Conservation (phyloP, 2,797 vertebrate species). For the Xiphorhynchus erythropygius region DNA sequence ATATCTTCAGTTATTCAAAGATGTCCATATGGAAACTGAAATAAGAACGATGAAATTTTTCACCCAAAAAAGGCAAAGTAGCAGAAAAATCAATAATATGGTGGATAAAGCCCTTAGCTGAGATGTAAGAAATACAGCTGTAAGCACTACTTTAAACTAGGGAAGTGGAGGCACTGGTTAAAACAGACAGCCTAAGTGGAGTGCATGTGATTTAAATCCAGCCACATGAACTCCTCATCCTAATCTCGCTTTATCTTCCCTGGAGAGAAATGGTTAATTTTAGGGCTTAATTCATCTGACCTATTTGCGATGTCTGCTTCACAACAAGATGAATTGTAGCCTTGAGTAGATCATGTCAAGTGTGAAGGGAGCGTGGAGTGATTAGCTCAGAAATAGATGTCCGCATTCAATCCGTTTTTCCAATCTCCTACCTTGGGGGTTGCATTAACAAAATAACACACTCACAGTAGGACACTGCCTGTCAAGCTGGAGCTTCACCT, state of each 20-base stretch:
- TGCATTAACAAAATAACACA: neutral
- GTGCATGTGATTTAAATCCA: neutral
- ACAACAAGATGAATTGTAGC: conserved; percentile 33
- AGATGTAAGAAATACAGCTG: neutral
- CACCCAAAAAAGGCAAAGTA: neutral
- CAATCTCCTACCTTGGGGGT: neutral
- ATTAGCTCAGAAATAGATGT: conserved; percentile 47
- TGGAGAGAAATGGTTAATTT: conserved; percentile 49
- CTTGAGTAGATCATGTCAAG: conserved; percentile 38
- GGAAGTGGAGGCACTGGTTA: neutral
- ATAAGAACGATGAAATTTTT: neutral
- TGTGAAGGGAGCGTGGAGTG: conserved; percentile 24
- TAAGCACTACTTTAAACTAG: neutral
- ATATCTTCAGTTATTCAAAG: neutral
- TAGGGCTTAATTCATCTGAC: conserved; percentile 54
- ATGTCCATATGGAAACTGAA: conserved; percentile 15
- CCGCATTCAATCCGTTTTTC: neutral
- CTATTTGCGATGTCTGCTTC: conserved; percentile 2
- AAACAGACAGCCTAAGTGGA: neutral
- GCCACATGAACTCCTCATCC: neutral
- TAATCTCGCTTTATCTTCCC: neutral
- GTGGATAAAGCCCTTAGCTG: neutral
- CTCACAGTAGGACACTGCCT: neutral
- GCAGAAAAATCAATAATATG: neutral
- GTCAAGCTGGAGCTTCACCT: neutral